Base-by-base conservation (phyloP, 1,140 invertebrate genomes). In the Maniola jurtina region DNA sequence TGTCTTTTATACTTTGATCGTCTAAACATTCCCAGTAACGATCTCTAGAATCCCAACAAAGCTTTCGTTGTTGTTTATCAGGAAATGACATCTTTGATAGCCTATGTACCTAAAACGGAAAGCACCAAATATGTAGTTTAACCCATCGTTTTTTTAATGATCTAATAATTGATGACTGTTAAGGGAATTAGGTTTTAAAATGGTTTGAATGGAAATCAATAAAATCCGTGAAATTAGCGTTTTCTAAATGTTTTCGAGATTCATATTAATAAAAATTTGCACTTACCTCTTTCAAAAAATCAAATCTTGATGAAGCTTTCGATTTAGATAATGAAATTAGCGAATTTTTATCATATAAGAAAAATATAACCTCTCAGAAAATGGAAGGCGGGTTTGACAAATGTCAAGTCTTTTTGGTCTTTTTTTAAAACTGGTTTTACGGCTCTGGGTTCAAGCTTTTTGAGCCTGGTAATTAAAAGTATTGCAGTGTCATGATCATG, bases 21-120 rank as follows among this genome's bases (percentile, higher is more conserved):
- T 97, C 96, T 64, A 98, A 91, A 91, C 98, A 99, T 72, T 96
- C 94, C 97, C 97, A 98, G 86, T 97, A 98, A 50, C 93, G 91
- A 91, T 99, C 97, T 77, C 96, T 93, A 65, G 95, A 92, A 70
- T 91, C 90, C 97, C 97, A 98, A 91, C 98, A 99, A 77, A 91
- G 92, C 80, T 94, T 89, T 73, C 98, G 93, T 81, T 96, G 93
- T 71, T 94, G 93, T 93, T 96, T 98, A 75, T 92, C 94, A 57
- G 96, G 95, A 88, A 96, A 97, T 77, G 96, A 96, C 96, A 97
- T 97, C 83, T 84, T 73, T 61, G 40, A 57, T 40, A 66, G 56
- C 48, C 48, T 64, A 61, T 61, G 15, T 47, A 68, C 66, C 66
- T 68, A 68, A 68, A 68, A 68, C 45, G 56, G 36, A 68, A 67